A percentile compares a stretch with the other conserved stretches of the same genome.
Conservation (phyloP, 2,113 vertebrate genomes). For the Thamnophis sirtalis region DNA sequence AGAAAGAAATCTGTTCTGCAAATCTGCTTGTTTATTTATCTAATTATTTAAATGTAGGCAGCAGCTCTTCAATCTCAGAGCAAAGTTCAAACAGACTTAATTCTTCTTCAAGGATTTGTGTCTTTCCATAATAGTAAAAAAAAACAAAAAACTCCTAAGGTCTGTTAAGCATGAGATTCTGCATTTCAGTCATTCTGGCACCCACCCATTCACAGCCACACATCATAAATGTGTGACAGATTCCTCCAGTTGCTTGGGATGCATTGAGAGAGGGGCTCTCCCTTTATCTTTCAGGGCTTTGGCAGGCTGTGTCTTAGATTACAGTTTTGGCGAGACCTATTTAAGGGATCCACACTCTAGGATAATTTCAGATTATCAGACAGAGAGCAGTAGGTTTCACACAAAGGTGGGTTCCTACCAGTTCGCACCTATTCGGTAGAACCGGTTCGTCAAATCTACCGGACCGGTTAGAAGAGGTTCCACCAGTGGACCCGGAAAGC, state of each 20-base stretch:
- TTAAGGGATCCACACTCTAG: neutral
- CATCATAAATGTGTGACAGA: neutral
- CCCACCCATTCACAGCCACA: neutral
- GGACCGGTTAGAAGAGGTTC: too few species aligned
- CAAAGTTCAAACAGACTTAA: neutral
- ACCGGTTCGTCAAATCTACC: too few species aligned
- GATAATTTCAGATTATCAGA: neutral
- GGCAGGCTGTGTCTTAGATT: neutral
- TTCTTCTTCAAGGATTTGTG: neutral
- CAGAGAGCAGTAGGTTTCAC: neutral
- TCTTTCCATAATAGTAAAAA: neutral
- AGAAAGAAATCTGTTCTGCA: neutral
- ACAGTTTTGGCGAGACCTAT: neutral
- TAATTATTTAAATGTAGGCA: rapidly evolving
- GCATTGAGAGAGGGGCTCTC: neutral
- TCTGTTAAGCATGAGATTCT: neutral
- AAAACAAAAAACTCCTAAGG: rapidly evolving
- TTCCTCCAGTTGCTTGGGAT: neutral
- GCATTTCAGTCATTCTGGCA: neutral
- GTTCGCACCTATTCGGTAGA: too few species aligned
- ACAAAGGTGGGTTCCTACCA: too few species aligned
- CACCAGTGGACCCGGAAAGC: too few species aligned
- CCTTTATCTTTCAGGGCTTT: neutral
- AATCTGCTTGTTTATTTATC: neutral
- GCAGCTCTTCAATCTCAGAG: rapidly evolving